A percentile compares a stretch with the other conserved stretches of the same genome.
Evolutionary conservation across 2,113 vertebrate species (phyloP).

Genomic region (Pampusana beccarii): DNA sequence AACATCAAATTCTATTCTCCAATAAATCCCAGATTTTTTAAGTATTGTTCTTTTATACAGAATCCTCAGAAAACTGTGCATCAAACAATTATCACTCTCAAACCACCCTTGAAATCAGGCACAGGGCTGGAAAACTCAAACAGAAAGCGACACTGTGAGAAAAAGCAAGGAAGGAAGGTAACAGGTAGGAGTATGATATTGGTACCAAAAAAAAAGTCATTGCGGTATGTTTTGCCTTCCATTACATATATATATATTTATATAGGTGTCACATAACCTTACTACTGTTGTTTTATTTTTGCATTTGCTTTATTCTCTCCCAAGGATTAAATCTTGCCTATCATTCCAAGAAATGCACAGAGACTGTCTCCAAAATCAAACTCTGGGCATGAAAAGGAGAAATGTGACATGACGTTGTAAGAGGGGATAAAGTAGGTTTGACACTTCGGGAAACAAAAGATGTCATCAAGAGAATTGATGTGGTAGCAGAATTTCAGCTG

Average conservation of each 20-base stretch:
- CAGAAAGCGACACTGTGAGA: not conserved
- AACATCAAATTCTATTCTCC: not conserved
- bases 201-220: accelerated
- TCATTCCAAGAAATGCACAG: not conserved
- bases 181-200: not conserved
- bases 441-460: not conserved
- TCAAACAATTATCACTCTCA: not conserved
- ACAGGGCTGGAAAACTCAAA: not conserved
- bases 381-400: not conserved
- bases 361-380: not conserved
- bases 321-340: not conserved
- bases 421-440: not conserved
- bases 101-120: not conserved
- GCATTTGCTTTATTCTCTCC: not conserved
- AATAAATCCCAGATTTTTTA: not conserved
- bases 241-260: not conserved
- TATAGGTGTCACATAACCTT: not conserved
- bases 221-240: not conserved
- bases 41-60: not conserved
- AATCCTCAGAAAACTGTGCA: not conserved
- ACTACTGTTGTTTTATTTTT: not conserved
- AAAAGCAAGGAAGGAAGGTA: not conserved
- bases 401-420: not conserved
- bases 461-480: not conserved
- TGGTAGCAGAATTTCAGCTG: not conserved